Conservation (phyloP, 2,113 vertebrate species). For the Tetraodon nigroviridis region DNA sequence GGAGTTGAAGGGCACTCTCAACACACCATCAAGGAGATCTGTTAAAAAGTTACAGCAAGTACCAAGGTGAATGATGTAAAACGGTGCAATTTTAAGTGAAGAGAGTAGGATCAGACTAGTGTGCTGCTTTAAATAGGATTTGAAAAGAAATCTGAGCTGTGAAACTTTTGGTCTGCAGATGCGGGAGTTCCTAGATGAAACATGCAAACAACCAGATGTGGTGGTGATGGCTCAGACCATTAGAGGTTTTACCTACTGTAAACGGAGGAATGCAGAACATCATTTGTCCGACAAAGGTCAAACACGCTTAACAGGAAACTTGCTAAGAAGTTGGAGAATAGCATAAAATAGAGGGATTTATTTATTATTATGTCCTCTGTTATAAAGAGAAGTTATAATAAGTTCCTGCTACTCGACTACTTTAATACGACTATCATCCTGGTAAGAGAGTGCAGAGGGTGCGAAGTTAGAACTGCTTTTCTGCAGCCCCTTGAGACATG, state of each 20-base stretch:
- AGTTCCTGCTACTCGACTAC: background rate
- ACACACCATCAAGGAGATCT: constrained; percentile 15
- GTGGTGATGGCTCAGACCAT: background rate
- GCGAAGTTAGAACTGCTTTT: background rate
- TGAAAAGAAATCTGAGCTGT: too few relatives aligned
- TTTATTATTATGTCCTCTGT: background rate
- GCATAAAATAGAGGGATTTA: too few relatives aligned
- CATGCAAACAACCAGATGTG: too few relatives aligned
- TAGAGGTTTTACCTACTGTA: constrained; percentile 27
- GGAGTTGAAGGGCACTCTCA: constrained; percentile 27
- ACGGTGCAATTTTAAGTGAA: background rate
- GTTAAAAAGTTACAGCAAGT: constrained; percentile 1
- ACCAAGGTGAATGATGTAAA: constrained; percentile 2
- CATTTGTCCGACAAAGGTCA: too few relatives aligned
- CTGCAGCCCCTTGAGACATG: constrained; percentile 1
- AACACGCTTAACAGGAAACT: too few relatives aligned
- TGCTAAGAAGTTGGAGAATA: too few relatives aligned
- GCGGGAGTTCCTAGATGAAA: too few relatives aligned
- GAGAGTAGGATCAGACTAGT: too few relatives aligned
- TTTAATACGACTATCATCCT: background rate
- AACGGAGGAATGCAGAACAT: background rate
- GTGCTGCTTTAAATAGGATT: too few relatives aligned
- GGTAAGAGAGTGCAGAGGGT: constrained; percentile 3
- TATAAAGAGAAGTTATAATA: background rate
- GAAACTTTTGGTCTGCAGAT: too few relatives aligned